phyloP scores from a whole-genome alignment of 2,797 vertebrate genomes.

The Pogonophryne albipinna region DNA sequence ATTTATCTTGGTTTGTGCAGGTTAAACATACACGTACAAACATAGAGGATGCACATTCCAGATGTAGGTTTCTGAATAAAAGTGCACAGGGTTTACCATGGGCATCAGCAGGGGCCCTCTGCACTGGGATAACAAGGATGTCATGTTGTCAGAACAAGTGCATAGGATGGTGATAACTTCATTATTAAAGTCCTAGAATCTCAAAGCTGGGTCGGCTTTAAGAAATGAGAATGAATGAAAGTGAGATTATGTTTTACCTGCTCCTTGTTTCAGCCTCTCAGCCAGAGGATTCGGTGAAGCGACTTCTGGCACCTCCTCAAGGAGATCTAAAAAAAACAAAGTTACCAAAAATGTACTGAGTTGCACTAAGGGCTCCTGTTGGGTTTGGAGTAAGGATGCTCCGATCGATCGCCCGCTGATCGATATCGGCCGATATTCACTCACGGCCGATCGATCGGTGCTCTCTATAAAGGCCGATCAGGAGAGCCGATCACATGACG shows the following conservation, averaged over 20 bases:
- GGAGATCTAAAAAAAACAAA: slow-evolving; percentile 85
- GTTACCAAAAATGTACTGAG: neutral
- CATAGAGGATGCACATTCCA: slow-evolving; percentile 75
- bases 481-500: too few species aligned
- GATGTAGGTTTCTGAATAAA: slow-evolving; percentile 59
- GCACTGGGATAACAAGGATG: slow-evolving; percentile 83
- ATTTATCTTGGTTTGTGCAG: slow-evolving; percentile 30
- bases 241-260: slow-evolving; percentile 85
- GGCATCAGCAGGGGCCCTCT: slow-evolving; percentile 83
- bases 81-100: slow-evolving; percentile 83
- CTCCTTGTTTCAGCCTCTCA: slow-evolving; percentile 95
- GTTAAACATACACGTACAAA: slow-evolving; percentile 39
- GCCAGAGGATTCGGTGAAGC: slow-evolving; percentile 85
- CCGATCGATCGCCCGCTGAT: too few species aligned
- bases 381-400: neutral
- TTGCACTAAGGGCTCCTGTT: neutral
- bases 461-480: too few species aligned
- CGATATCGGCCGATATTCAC: too few species aligned
- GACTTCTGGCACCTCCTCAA: slow-evolving; percentile 90
- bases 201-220: neutral
- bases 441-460: too few species aligned
- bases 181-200: neutral
- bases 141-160: slow-evolving; percentile 71
- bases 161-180: slow-evolving; percentile 5
- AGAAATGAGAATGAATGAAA: neutral